These are phyloP conservation scores for Cerastis rubricosa DNA, from an alignment of 2,888 invertebrate genomes.

Conservation along the genomic window DNA sequence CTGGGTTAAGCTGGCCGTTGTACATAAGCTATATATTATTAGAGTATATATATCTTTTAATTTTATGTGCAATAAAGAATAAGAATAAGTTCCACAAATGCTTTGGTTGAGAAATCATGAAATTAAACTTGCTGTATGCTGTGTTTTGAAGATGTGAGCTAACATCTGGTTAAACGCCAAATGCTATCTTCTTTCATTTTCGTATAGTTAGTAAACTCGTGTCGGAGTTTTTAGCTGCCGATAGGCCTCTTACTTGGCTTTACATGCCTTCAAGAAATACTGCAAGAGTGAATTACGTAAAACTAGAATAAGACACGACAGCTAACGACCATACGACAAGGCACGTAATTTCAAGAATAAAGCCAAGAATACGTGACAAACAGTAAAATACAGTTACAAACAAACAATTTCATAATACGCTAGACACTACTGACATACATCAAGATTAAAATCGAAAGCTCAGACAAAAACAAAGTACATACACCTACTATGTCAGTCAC, in stretches of 20 bases:
- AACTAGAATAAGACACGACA: neutral
- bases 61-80: too few species aligned
- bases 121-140: neutral
- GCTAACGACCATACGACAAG: neutral
- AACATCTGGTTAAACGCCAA: too few species aligned
- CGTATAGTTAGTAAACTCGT: too few species aligned
- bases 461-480: conserved; percentile 45
- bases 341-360: neutral
- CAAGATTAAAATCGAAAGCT: conserved; percentile 68
- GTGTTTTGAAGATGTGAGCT: too few species aligned
- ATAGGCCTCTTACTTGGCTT: too few species aligned
- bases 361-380: neutral
- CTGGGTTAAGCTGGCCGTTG: too few species aligned
- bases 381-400: conserved; percentile 8
- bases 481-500: conserved; percentile 42
- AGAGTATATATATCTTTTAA: too few species aligned
- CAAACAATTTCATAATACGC: conserved; percentile 18
- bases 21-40: too few species aligned
- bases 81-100: too few species aligned
- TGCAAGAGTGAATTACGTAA: neutral
- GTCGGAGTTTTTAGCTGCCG: too few species aligned
- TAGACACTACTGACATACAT: conserved; percentile 38
- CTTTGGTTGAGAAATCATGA: neutral
- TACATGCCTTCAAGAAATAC: too few species aligned
- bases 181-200: too few species aligned